Base-by-base conservation (phyloP, 2,888 invertebrate genomes). In the Drosophila nr. fundita region DNA sequence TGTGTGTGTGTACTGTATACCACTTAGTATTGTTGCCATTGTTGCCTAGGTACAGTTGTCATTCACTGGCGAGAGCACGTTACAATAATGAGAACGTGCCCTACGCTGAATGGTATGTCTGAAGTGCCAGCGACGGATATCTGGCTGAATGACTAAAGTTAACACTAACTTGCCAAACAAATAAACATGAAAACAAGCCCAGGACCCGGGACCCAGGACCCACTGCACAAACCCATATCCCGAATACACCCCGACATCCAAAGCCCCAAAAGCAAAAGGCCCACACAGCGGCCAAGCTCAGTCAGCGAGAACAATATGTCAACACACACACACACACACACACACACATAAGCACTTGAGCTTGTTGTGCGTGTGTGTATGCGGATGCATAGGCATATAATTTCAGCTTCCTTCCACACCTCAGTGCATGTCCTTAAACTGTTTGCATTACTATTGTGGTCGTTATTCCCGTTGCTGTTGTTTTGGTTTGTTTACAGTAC, bases 91-190 rank as follows among this genome's bases (percentile, higher is more conserved):
- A 74, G 78, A 73, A 83, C 85, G 84, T 90, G 84, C 88, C 72
- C 71, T 36, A 45, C 27, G 50, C 45, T 54, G 68, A 55, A 34
- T 58, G 68, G 79, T 62, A 57, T 57, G 82, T 83, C 90, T 88
- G 90, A 84, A 86, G 90, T 86, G 90, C 73, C 87, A 80, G 70
- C 87, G 74, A 73, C 85, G 85, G 87, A 86, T 86, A 86, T 90
- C 89, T 86, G 87, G 90, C 74, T 90, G 86, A 87, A 90, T 87
- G 87, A 87, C 91, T 90, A 83, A 88, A 88, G 89, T 90, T 90
- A 90, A 88, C 87, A 88, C 91, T 90, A 90, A 88, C 81, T 87
- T 87, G 83, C 89, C 90, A 85, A 90, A 90, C 90, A 90, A 83
- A 84, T 88, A 88, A 84, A 88, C 90, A 84, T 77, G 90, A 76